phyloP scores from a whole-genome alignment of 1,140 invertebrate species.

The Atopsyche davidsoni region DNA sequence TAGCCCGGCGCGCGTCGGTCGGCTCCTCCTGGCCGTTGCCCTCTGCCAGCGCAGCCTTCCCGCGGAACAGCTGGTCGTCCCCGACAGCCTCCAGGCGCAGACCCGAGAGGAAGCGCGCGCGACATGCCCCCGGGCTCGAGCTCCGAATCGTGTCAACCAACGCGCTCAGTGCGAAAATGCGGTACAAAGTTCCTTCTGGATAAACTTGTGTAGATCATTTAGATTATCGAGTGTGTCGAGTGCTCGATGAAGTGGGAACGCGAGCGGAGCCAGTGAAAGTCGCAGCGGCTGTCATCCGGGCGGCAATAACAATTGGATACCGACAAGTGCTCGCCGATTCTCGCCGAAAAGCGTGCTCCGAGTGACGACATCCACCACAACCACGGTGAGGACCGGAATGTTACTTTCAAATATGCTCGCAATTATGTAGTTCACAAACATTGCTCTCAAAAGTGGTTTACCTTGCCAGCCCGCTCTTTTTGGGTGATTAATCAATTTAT shows the following conservation, averaged over 20 bases:
- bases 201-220: not conserved
- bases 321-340: not conserved
- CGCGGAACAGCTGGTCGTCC: constrained; percentile 11
- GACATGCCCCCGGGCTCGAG: not conserved
- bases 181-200: constrained; percentile 15
- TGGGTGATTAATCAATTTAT: too few relatives aligned
- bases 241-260: not conserved
- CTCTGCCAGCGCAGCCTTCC: not conserved
- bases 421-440: not conserved
- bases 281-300: constrained; percentile 4
- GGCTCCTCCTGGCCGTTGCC: constrained; percentile 1
- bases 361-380: constrained; percentile 16
- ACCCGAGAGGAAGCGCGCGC: not conserved
- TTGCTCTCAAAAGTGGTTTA: too few relatives aligned
- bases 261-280: constrained; percentile 6
- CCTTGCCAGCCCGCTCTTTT: too few relatives aligned
- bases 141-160: not conserved
- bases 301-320: constrained; percentile 14
- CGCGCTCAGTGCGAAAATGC: constrained; percentile 10
- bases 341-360: constrained; percentile 6
- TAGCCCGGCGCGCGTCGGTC: constrained; percentile 4
- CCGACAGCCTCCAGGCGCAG: constrained; percentile 1
- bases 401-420: constrained; percentile 1
- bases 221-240: constrained; percentile 1
- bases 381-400: constrained; percentile 25